phyloP scores from a whole-genome alignment of 2,888 invertebrate species.

The Xanthorhoe designata region DNA sequence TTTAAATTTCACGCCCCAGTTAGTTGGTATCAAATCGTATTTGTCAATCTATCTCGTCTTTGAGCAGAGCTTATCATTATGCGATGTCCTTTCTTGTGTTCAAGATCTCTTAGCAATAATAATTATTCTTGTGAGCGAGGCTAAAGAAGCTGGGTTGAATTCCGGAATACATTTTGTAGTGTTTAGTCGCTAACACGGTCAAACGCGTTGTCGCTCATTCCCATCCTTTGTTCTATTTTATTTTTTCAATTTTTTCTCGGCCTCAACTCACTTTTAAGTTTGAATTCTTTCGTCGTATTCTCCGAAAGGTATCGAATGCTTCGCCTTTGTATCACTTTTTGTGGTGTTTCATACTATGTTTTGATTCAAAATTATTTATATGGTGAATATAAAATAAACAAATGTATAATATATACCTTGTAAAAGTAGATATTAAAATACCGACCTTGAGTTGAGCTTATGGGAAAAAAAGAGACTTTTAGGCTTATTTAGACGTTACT shows the following conservation, averaged over 20 bases:
- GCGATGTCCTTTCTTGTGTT: conserved; percentile 22
- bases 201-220: conserved; percentile 60
- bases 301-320: conserved; percentile 82
- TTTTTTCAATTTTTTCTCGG: conserved; percentile 73
- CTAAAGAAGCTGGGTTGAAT: conserved; percentile 21
- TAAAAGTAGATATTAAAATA: too few species aligned
- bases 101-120: conserved; percentile 25
- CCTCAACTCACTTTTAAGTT: conserved; percentile 74
- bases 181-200: conserved; percentile 55
- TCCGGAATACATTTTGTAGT: conserved; percentile 22
- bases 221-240: conserved; percentile 64
- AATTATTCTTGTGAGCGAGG: conserved; percentile 21
- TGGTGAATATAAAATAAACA: conserved; percentile 60
- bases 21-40: conserved; percentile 71
- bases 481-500: too few species aligned
- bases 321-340: conserved; percentile 85
- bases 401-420: too few species aligned
- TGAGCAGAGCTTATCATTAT: conserved; percentile 54
- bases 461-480: too few species aligned
- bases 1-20: conserved; percentile 77
- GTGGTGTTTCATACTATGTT: conserved; percentile 72
- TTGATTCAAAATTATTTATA: conserved; percentile 77
- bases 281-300: conserved; percentile 83
- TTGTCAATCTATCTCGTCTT: conserved; percentile 65
- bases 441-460: too few species aligned